A percentile compares a stretch with the other conserved stretches of the same genome.
phyloP scores from a whole-genome alignment of 2,113 vertebrate genomes.

The Lamprologus lemairii region DNA sequence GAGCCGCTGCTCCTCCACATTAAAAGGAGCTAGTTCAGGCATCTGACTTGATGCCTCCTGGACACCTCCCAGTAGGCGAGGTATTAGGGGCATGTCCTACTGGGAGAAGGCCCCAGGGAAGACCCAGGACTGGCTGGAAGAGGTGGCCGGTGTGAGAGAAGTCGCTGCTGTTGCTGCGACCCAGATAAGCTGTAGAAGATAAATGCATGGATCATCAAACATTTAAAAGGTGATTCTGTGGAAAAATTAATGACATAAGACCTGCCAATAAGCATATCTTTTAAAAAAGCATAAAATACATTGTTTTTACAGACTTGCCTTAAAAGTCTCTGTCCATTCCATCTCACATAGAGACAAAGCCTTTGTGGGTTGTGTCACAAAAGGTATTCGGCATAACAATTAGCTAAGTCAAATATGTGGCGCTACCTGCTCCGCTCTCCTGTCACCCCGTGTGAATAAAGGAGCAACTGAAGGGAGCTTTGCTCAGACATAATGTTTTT shows the following conservation, averaged over 20 bases:
- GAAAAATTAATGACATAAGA: not conserved
- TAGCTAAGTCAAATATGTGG: not conserved
- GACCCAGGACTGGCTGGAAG: not conserved
- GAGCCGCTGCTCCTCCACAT: not conserved
- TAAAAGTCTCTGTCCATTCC: not conserved
- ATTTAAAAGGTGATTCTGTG: accelerated
- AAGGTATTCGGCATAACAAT: not conserved
- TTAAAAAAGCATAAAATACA: not conserved
- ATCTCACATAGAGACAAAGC: not conserved
- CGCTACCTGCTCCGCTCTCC: not conserved
- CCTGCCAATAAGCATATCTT: not conserved
- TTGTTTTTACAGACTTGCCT: accelerated
- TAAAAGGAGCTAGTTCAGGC: not conserved
- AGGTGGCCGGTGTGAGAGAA: not conserved
- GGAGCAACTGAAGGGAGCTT: not conserved
- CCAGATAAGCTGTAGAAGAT: not conserved
- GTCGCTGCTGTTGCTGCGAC: not conserved
- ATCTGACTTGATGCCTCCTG: not conserved
- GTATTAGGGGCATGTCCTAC: not conserved
- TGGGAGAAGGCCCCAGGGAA: not conserved
- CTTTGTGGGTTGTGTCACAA: not conserved
- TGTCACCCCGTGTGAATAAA: not conserved
- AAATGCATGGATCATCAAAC: not conserved
- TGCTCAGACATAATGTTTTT: not conserved
- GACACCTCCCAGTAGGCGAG: not conserved